Evolutionary conservation across 2,797 vertebrate species (phyloP).

Genomic region (Cyprinella venusta): DNA sequence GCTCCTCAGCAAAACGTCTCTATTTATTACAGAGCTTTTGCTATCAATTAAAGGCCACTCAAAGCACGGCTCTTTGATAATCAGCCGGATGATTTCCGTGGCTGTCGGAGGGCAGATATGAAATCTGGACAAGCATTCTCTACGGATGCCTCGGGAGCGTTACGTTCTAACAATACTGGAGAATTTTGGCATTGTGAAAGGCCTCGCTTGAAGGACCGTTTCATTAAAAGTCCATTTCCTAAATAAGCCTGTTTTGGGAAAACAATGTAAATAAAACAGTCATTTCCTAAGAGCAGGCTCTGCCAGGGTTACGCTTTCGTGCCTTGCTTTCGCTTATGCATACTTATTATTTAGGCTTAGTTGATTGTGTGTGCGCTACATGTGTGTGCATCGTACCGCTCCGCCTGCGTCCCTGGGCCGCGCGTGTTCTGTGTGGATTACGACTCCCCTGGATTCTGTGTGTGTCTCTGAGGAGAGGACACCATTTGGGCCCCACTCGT

Average conservation of each 20-base stretch:
- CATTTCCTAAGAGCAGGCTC: constrained; percentile 34
- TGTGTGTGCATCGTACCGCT: constrained; percentile 35
- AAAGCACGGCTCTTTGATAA: constrained; percentile 70
- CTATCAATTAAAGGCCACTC: constrained; percentile 77
- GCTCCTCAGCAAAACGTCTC: constrained; percentile 79
- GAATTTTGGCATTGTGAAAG: constrained; percentile 10
- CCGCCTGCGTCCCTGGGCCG: constrained; percentile 44
- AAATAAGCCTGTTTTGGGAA: constrained; percentile 17
- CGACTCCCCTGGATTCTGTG: constrained; percentile 48
- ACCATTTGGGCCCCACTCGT: constrained; percentile 56
- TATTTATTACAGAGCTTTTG: constrained; percentile 75
- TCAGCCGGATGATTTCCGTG: constrained; percentile 55
- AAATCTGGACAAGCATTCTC: constrained; percentile 56
- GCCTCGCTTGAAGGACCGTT: constrained; percentile 30
- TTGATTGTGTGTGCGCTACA: constrained; percentile 44
- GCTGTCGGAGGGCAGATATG: constrained; percentile 50
- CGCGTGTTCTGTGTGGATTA: constrained; percentile 55
- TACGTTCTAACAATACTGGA: constrained; percentile 20
- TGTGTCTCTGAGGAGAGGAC: constrained; percentile 52
- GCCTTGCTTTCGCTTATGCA: constrained; percentile 27
- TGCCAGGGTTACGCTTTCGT: constrained; percentile 36
- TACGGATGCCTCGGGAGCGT: constrained; percentile 12
- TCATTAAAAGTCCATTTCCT: constrained; percentile 50
- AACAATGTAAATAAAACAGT: constrained; percentile 18
- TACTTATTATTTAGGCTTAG: constrained; percentile 34